Percentiles rank a stretch among this genome's conserved stretches.
Evolutionary conservation across 2,113 vertebrate species (phyloP).

Genomic region (Ploceus nigricollis): DNA sequence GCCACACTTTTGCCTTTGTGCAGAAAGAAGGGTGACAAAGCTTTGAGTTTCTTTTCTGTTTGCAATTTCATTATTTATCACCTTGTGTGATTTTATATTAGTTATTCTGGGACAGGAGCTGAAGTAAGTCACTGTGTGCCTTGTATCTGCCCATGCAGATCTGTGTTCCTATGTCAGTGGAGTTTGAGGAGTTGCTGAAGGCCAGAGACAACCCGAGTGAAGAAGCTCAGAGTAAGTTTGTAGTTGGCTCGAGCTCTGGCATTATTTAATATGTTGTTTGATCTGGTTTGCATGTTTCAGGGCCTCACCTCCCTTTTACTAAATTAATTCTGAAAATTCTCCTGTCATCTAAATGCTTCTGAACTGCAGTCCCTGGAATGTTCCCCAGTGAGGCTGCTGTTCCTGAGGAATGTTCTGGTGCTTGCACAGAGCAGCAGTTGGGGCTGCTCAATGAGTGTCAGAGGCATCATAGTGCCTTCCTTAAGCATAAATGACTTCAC

Average conservation of each 20-base stretch:
- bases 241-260: background rate
- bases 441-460: background rate
- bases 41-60: background rate
- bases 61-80: background rate
- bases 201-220: slow-evolving; percentile 94
- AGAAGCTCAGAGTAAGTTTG: slow-evolving; percentile 91
- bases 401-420: background rate
- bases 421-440: background rate
- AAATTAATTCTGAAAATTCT: background rate
- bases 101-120: background rate
- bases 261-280: background rate
- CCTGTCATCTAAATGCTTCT: background rate
- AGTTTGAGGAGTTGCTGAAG: slow-evolving; percentile 96
- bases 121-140: background rate
- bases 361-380: background rate
- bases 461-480: background rate
- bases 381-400: background rate
- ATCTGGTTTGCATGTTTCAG: background rate
- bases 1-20: background rate
- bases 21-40: background rate
- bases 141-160: slow-evolving; percentile 73
- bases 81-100: background rate
- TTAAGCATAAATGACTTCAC: background rate
- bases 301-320: background rate
- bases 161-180: slow-evolving; percentile 96